A percentile compares a stretch with the other conserved stretches of the same genome.
phyloP scores from a whole-genome alignment of 1,140 invertebrate genomes.

The Drosophila seguyi region DNA sequence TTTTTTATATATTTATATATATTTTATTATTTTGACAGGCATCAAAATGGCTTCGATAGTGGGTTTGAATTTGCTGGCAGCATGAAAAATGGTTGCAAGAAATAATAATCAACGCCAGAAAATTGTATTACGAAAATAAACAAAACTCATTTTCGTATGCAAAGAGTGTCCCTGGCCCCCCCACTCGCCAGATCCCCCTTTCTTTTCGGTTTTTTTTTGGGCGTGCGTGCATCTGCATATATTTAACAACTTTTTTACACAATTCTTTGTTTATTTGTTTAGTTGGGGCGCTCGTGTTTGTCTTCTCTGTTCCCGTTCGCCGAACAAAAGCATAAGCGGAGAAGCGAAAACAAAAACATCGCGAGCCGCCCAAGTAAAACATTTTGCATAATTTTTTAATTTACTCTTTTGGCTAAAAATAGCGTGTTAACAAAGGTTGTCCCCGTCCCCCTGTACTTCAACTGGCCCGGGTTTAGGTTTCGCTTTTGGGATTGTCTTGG shows the following conservation, averaged over 20 bases:
- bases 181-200: too few species aligned
- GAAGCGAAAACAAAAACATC: constrained; percentile 24
- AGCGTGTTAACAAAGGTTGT: constrained; percentile 15
- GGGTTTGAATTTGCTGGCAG: constrained; percentile 46
- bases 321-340: constrained; percentile 14
- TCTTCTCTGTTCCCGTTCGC: constrained; percentile 41
- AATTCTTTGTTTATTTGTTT: constrained; percentile 71
- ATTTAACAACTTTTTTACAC: constrained; percentile 64
- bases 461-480: too few species aligned
- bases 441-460: too few species aligned
- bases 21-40: constrained; percentile 24
- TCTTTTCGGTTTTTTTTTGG: not conserved
- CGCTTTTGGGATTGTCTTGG: constrained; percentile 4
- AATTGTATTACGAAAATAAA: constrained; percentile 39
- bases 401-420: constrained; percentile 54
- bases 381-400: constrained; percentile 75
- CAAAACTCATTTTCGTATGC: constrained; percentile 76
- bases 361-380: constrained; percentile 36
- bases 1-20: too few species aligned
- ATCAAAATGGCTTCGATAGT: constrained; percentile 57
- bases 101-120: constrained; percentile 25
- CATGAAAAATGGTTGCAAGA: constrained; percentile 5
- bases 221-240: constrained; percentile 72
- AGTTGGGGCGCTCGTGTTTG: constrained; percentile 55
- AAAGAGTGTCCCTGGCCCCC: constrained; percentile 42